These are phyloP conservation scores for Casuarius casuarius DNA, from an alignment of 2,113 vertebrate genomes.

Conservation along the genomic window DNA sequence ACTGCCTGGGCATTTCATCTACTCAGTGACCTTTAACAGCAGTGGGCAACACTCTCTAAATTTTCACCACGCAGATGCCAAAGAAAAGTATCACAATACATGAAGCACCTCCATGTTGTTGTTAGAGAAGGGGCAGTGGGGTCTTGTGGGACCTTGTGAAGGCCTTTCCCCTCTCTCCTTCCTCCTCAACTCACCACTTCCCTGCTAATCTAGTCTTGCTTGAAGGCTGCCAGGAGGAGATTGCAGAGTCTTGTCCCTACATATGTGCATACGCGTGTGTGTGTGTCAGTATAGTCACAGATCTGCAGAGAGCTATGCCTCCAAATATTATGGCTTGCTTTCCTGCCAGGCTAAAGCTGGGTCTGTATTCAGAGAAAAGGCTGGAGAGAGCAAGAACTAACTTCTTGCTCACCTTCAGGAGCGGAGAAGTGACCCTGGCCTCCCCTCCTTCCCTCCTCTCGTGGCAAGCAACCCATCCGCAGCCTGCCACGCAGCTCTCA, in stretches of 20 bases:
- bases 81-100: not conserved
- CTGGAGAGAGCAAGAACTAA: not conserved
- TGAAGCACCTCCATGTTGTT: rapidly evolving
- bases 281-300: not conserved
- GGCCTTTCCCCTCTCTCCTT: not conserved
- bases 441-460: not conserved
- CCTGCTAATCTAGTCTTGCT: not conserved
- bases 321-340: not conserved
- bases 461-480: not conserved
- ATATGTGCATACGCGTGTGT: too few relatives aligned
- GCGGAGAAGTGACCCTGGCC: not conserved
- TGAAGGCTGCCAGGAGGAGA: not conserved
- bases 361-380: not conserved
- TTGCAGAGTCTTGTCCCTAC: not conserved
- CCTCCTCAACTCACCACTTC: not conserved
- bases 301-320: not conserved
- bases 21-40: not conserved
- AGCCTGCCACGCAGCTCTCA: not conserved
- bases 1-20: not conserved
- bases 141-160: not conserved
- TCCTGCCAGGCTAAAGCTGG: not conserved
- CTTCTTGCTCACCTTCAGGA: not conserved
- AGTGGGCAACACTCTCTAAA: not conserved
- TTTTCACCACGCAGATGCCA: not conserved
- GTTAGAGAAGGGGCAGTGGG: not conserved